Conservation (phyloP, 92 coral and sea anemone genomes). For the Isaurus tuberculatus region DNA sequence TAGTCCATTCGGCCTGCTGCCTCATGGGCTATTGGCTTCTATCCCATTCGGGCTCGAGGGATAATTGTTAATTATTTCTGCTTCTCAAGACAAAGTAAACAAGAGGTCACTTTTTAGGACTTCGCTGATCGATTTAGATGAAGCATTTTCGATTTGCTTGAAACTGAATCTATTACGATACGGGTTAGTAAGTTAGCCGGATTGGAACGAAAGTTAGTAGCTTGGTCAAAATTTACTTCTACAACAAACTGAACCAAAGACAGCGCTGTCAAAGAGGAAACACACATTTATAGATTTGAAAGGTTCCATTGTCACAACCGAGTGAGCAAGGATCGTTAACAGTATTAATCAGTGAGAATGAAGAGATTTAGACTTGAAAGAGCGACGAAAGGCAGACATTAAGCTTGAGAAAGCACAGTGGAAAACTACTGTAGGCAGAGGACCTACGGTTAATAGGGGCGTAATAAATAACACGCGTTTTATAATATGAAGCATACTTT, state of each 20-base stretch:
- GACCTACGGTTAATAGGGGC: background rate
- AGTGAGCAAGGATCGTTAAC: background rate
- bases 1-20: too few species aligned
- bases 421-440: background rate
- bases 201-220: background rate
- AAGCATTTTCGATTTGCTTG: too few species aligned
- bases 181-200: background rate
- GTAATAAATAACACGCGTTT: background rate
- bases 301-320: background rate
- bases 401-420: background rate
- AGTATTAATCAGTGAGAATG: background rate
- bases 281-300: background rate
- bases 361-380: background rate
- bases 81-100: too few species aligned
- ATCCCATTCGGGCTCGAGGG: too few species aligned
- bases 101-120: too few species aligned
- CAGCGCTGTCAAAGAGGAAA: background rate
- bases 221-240: background rate
- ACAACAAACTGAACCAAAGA: background rate
- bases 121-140: too few species aligned
- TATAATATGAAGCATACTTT: conserved; percentile 14
- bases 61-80: too few species aligned
- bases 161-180: background rate
- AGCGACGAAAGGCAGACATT: background rate
- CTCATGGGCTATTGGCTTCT: too few species aligned